Base-by-base conservation (phyloP, 2,797 vertebrate genomes). In the Carduelis carduelis region DNA sequence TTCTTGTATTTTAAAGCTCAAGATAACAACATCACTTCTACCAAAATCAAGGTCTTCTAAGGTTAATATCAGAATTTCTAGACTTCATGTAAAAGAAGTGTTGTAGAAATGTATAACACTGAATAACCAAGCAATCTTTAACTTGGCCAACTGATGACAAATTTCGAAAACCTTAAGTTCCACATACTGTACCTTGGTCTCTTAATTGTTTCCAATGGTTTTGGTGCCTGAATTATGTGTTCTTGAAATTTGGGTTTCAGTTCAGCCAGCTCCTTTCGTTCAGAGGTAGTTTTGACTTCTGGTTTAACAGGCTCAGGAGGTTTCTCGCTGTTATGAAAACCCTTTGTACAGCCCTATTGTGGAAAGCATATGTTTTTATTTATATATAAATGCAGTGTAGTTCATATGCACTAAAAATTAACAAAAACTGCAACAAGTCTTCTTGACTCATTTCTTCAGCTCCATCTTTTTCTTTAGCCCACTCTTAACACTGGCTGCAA, bases 271-370 rank as follows among this genome's bases (percentile, higher is more conserved):
- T 98, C 98, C 86, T 98, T 99, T 93, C 98, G 98, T 74, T 99
- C 99, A 83, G 96, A 98, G 8, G 98, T 99, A 87, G 98, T 98
- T 86, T 98, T 99, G 84, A 99, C 99, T 89, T 99, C 99, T 53
- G 99, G 99, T 94, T 99, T 99, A 86, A 99, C 98, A 11, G 99
- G 98, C 96, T 99, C 99, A 7, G 99, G 98, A 28, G 99, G 99
- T 91, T 99, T 99, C 97, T 99, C 99, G 61, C 98, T 99, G 96
- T 99, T 99, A 96, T 99, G 99, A 43, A 98, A 97, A 65, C 99
- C 99, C 94, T 99, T 99, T n/a, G 99, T 99, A 90, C 99, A 99
- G 68, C 99, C 99, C 99, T 99, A 39, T 93, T 43, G 71, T 9
- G 57, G 32, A 95, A 97, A 96, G 21, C 8, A 11, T 14, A 35